Conservation (phyloP, 2,113 vertebrate species). For the Grus americana region DNA sequence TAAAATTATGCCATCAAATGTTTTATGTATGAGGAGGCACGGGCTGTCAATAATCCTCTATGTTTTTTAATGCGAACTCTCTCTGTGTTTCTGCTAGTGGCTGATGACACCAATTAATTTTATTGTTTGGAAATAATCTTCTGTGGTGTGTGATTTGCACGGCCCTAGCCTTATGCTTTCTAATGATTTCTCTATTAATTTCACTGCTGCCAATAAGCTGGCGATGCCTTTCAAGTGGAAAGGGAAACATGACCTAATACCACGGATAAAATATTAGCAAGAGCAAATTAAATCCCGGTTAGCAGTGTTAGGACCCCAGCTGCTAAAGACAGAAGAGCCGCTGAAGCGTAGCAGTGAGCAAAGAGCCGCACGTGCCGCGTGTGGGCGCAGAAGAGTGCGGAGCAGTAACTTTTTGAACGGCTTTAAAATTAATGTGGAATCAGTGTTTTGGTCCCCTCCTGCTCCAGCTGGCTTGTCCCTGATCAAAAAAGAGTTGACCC, state of each 20-base stretch:
- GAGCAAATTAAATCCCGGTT: conserved; percentile 44
- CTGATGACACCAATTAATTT: conserved; percentile 25
- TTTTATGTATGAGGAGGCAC: conserved; percentile 22
- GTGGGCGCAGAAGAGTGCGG: neutral
- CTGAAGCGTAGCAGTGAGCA: conserved; percentile 7
- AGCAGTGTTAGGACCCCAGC: neutral
- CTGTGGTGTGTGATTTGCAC: neutral
- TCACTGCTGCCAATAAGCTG: neutral
- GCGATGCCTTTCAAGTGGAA: conserved; percentile 42
- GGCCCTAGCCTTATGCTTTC: neutral
- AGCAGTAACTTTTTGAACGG: neutral
- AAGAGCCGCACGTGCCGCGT: neutral
- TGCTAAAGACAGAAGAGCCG: neutral
- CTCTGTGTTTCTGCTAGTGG: neutral
- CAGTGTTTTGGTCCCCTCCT: neutral
- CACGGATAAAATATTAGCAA: neutral
- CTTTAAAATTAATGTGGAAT: neutral
- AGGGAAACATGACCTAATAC: conserved; percentile 21
- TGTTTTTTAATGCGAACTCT: conserved; percentile 1
- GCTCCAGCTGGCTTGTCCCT: neutral
- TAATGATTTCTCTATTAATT: conserved; percentile 51
- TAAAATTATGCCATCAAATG: neutral
- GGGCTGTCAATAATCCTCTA: neutral
- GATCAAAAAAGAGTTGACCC: neutral
- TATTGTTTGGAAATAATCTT: conserved; percentile 25